These are phyloP conservation scores for Euplagia quadripunctaria DNA, from an alignment of 2,888 invertebrate species.

Conservation along the genomic window DNA sequence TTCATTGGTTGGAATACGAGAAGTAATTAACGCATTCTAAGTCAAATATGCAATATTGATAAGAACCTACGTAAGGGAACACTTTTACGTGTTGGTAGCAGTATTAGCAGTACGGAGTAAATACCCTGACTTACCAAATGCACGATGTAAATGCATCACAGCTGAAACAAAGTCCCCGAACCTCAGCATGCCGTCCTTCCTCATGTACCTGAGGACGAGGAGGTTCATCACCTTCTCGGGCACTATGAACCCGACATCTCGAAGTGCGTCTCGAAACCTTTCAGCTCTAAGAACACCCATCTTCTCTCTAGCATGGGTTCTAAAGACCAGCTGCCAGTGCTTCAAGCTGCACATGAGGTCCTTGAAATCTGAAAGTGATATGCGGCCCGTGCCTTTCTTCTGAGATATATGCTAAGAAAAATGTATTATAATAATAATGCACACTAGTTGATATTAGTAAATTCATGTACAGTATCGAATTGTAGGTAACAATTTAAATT, in stretches of 20 bases:
- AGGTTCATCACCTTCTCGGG: constrained; percentile 94
- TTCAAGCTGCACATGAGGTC: constrained; percentile 97
- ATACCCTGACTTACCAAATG: constrained; percentile 92
- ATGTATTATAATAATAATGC: not conserved
- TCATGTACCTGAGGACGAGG: constrained; percentile 94
- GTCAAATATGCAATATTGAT: not conserved
- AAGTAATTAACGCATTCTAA: not conserved
- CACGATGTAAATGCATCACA: constrained; percentile 94
- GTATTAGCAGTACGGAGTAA: not conserved
- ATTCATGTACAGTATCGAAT: not conserved
- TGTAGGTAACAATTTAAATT: not conserved
- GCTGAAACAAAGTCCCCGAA: constrained; percentile 97
- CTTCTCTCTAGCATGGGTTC: constrained; percentile 96
- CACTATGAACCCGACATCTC: constrained; percentile 95
- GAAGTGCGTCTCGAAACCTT: constrained; percentile 93
- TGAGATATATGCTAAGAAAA: constrained; percentile 62
- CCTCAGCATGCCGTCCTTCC: constrained; percentile 96
- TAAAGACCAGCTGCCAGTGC: constrained; percentile 96
- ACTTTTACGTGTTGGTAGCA: not conserved
- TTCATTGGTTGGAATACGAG: not conserved
- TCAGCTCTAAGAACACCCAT: constrained; percentile 96
- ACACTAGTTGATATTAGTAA: too few relatives aligned
- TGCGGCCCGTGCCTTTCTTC: constrained; percentile 93
- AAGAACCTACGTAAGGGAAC: not conserved
- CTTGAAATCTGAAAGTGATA: constrained; percentile 95